Percentiles rank a stretch among this genome's conserved stretches.
Conservation (phyloP, 2,888 invertebrate species). For the Epinotia brunnichana region DNA sequence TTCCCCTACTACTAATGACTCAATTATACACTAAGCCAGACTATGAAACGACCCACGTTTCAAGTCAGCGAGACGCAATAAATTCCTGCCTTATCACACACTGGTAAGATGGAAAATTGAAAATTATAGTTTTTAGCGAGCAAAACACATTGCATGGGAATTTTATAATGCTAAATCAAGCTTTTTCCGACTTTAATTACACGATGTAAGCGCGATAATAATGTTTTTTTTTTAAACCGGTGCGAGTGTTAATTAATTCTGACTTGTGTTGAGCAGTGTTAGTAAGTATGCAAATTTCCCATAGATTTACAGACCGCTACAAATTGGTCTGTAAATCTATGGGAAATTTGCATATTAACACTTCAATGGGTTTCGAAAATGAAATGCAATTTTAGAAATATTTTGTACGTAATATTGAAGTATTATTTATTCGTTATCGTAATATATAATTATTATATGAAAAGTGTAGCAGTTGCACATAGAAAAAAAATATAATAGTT, state of each 20-base stretch:
- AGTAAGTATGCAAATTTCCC: too few relatives aligned
- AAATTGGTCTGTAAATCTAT: slow-evolving; percentile 44
- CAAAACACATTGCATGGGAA: slow-evolving; percentile 60
- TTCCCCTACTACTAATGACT: slow-evolving; percentile 72
- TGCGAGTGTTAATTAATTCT: slow-evolving; percentile 46
- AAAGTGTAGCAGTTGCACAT: not conserved
- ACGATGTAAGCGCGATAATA: slow-evolving; percentile 64
- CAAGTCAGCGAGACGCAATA: not conserved
- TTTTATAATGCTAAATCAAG: slow-evolving; percentile 62
- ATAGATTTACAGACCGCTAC: too few relatives aligned
- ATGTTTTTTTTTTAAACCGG: slow-evolving; percentile 59
- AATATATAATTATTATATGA: too few relatives aligned
- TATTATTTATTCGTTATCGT: too few relatives aligned
- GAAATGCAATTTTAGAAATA: not conserved
- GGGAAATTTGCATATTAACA: slow-evolving; percentile 19
- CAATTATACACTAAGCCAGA: slow-evolving; percentile 62
- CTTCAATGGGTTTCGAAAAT: slow-evolving; percentile 9
- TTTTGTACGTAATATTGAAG: not conserved
- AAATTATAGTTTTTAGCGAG: slow-evolving; percentile 42
- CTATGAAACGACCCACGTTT: slow-evolving; percentile 47
- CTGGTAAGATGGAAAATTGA: slow-evolving; percentile 35
- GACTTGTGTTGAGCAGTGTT: slow-evolving; percentile 37
- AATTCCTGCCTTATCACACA: slow-evolving; percentile 24
- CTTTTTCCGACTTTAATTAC: slow-evolving; percentile 67
- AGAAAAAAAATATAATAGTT: not conserved